These are phyloP conservation scores for Hartigia nigra DNA, from an alignment of 2,888 invertebrate species.

Conservation along the genomic window DNA sequence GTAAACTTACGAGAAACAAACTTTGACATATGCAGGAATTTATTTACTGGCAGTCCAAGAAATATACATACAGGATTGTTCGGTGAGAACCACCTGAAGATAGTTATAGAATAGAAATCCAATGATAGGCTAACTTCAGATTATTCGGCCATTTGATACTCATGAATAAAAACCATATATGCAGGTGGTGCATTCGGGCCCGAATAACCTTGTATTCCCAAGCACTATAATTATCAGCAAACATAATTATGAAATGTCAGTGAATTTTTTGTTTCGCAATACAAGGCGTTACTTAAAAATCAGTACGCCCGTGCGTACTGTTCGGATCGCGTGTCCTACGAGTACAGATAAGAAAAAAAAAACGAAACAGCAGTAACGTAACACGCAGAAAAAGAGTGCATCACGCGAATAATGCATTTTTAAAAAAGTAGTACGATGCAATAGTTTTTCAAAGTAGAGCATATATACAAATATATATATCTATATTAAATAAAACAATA, in stretches of 20 bases:
- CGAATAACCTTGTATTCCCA: background rate
- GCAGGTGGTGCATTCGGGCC: background rate
- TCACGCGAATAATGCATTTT: constrained; percentile 49
- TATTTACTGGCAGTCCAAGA: background rate
- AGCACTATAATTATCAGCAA: background rate
- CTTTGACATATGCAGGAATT: background rate
- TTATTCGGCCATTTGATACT: background rate
- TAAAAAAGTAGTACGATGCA: constrained; percentile 25
- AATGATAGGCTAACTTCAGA: background rate
- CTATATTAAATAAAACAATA: background rate
- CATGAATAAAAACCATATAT: background rate
- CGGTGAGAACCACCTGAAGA: background rate
- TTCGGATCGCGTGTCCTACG: constrained; percentile 16
- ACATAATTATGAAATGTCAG: background rate
- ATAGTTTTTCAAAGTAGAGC: no score
- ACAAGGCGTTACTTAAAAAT: constrained; percentile 37
- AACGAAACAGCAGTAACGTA: background rate
- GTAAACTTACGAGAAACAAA: background rate
- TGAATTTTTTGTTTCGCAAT: background rate
- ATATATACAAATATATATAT: no score
- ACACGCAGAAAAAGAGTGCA: constrained; percentile 6
- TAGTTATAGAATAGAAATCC: background rate
- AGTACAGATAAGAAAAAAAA: background rate
- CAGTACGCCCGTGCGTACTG: constrained; percentile 13
- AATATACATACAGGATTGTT: background rate